Evolutionary conservation across 2,113 vertebrate genomes (phyloP).

Genomic region (Malurus cyaneus): DNA sequence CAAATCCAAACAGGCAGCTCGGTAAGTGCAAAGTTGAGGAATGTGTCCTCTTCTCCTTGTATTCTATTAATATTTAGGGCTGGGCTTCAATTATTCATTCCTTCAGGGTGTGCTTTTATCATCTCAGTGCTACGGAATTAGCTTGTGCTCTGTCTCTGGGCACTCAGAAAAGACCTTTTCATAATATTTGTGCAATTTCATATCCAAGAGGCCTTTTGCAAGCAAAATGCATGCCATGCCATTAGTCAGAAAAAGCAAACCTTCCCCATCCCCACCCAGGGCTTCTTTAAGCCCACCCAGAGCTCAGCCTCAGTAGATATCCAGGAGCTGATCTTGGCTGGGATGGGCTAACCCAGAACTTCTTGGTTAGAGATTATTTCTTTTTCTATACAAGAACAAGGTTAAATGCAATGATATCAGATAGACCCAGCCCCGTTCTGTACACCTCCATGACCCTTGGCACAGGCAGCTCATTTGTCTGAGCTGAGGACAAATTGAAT

Average conservation of each 20-base stretch:
- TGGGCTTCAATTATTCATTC: slow-evolving; percentile 64
- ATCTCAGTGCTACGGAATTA: slow-evolving; percentile 18
- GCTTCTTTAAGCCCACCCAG: background rate
- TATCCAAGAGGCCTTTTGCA: background rate
- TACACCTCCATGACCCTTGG: background rate
- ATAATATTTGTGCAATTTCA: slow-evolving; percentile 11
- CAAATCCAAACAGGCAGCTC: slow-evolving; percentile 1
- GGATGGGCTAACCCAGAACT: background rate
- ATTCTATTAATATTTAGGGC: slow-evolving; percentile 65
- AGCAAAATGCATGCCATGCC: background rate
- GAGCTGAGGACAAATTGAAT: background rate
- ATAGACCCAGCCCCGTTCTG: background rate
- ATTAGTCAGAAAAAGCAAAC: background rate
- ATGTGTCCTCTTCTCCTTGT: slow-evolving; percentile 36
- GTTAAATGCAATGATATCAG: background rate
- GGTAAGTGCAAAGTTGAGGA: slow-evolving; percentile 26
- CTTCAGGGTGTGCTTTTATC: slow-evolving; percentile 52
- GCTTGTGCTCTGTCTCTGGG: background rate
- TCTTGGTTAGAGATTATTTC: background rate
- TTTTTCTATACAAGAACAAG: background rate
- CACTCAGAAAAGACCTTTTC: background rate
- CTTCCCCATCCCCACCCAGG: background rate
- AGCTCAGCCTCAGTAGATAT: background rate
- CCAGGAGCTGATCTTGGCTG: background rate
- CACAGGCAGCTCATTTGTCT: background rate